Conservation (phyloP, 2,797 vertebrate genomes). For the Euphonia xanthogaster region DNA sequence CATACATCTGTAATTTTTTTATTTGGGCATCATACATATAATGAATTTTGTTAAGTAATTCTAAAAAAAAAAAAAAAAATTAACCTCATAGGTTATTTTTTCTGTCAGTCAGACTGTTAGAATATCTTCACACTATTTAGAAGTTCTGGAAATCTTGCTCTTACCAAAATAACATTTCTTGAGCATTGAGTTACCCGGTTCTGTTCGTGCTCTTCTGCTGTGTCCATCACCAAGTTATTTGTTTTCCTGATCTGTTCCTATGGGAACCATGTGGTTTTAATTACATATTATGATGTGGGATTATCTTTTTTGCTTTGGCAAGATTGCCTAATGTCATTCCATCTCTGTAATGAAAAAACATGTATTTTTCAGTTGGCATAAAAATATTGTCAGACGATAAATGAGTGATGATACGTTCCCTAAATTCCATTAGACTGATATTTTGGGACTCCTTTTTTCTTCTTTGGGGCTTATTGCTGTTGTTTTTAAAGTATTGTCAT, state of each 20-base stretch:
- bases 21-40: background rate
- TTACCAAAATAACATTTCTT: background rate
- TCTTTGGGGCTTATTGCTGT: background rate
- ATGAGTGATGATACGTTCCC: background rate
- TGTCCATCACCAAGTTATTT: slow-evolving; percentile 5
- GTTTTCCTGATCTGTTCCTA: slow-evolving; percentile 19
- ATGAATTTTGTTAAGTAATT: background rate
- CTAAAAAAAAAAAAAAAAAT: background rate
- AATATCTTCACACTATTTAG: background rate
- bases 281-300: background rate
- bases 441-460: background rate
- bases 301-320: slow-evolving; percentile 46
- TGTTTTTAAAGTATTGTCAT: background rate
- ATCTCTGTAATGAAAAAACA: background rate
- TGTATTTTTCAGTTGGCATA: slow-evolving; percentile 18
- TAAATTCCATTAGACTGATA: background rate
- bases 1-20: background rate
- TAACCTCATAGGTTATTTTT: background rate
- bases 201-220: background rate
- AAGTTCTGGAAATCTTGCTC: background rate
- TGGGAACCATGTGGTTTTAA: slow-evolving; percentile 50
- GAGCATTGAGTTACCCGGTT: background rate
- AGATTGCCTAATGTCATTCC: slow-evolving; percentile 14
- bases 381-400: background rate
- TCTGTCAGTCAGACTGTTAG: background rate